Evolutionary conservation across 2,888 invertebrate genomes (phyloP).

Genomic region (Drosophila seclusa): DNA sequence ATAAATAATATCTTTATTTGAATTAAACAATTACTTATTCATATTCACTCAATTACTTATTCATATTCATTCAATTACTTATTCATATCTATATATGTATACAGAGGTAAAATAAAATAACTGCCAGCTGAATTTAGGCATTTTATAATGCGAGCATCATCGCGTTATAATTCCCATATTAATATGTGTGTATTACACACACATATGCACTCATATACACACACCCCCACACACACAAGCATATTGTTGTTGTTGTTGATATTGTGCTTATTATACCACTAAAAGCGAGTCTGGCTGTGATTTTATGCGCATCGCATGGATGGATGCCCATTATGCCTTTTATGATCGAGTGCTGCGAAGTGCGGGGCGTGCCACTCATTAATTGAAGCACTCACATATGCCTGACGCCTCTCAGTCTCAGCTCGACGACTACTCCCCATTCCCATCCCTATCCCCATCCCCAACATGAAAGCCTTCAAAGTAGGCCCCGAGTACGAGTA

Average conservation of each 20-base stretch:
- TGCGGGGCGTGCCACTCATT: slow-evolving; percentile 43
- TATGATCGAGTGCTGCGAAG: slow-evolving; percentile 41
- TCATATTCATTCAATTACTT: neutral
- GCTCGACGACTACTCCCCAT: slow-evolving; percentile 5
- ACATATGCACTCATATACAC: neutral
- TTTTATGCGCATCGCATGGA: slow-evolving; percentile 47
- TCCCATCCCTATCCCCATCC: neutral
- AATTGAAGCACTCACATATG: slow-evolving; percentile 41
- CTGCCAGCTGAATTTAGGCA: neutral
- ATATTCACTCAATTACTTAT: neutral
- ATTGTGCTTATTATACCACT: slow-evolving; percentile 2
- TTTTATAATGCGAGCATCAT: slow-evolving; percentile 34
- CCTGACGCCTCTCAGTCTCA: slow-evolving; percentile 41
- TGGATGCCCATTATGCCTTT: slow-evolving; percentile 49
- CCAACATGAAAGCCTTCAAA: neutral
- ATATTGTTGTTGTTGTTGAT: neutral
- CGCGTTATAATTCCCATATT: slow-evolving; percentile 29
- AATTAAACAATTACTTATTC: neutral
- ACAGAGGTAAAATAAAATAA: neutral
- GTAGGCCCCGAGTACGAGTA: slow-evolving; percentile 14
- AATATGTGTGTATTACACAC: neutral
- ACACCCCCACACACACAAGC: neutral
- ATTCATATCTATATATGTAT: neutral
- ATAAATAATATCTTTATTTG: neutral
- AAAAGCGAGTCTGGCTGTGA: slow-evolving; percentile 40